Evolutionary conservation across 2,113 vertebrate genomes (phyloP).

Genomic region (Cinclus cinclus): DNA sequence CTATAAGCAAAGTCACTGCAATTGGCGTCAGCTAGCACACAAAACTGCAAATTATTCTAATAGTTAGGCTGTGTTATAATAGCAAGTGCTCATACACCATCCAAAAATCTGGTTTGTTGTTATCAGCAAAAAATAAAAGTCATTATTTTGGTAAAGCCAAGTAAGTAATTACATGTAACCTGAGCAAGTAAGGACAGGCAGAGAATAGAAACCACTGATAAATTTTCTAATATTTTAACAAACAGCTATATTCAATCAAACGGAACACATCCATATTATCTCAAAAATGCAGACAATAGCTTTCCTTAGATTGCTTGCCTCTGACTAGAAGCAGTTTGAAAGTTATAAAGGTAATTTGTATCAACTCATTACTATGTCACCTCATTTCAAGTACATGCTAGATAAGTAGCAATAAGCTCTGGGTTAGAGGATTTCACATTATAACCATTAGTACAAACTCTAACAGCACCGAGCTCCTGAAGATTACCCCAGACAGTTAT

Average conservation of each 20-base stretch:
- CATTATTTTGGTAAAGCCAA: constrained; percentile 47
- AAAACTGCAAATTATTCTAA: neutral
- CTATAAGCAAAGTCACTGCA: neutral
- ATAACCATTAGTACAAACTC: constrained; percentile 59
- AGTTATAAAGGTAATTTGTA: constrained; percentile 85
- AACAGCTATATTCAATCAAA: constrained; percentile 66
- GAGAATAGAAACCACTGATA: constrained; percentile 22
- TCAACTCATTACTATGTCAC: constrained; percentile 83
- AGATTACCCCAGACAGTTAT: constrained; percentile 67
- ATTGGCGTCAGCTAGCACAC: neutral
- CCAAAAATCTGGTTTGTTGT: constrained; percentile 3
- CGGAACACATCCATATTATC: constrained; percentile 80
- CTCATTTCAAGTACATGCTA: constrained; percentile 70
- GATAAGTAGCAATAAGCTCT: constrained; percentile 64
- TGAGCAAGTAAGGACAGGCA: neutral
- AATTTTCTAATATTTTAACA: constrained; percentile 75
- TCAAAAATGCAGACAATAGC: constrained; percentile 79
- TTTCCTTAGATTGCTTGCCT: constrained; percentile 80
- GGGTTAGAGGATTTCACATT: constrained; percentile 38
- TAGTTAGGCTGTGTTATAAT: neutral
- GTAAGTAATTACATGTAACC: constrained; percentile 31
- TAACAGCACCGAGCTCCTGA: constrained; percentile 55
- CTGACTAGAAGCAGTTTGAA: constrained; percentile 72
- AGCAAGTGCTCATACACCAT: neutral
- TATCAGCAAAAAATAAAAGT: constrained; percentile 51